phyloP scores from a whole-genome alignment of 2,113 vertebrate species.

The Amblyopsis rosae region DNA sequence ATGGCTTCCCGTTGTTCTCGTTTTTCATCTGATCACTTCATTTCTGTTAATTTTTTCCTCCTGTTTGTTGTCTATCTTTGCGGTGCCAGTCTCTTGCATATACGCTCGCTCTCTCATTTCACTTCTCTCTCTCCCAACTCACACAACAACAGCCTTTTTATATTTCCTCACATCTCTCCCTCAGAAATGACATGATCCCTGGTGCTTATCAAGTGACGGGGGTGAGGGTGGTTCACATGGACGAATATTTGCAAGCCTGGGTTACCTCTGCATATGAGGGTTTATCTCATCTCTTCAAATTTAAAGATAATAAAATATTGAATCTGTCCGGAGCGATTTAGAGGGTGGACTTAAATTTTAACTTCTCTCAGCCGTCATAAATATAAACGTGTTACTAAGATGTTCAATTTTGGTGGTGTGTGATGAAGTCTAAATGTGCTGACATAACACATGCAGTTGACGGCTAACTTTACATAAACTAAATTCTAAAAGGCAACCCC shows the following conservation, averaged over 20 bases:
- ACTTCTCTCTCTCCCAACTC: background rate
- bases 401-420: constrained; percentile 15
- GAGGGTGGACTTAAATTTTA: no score
- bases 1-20: constrained; percentile 22
- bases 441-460: background rate
- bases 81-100: background rate
- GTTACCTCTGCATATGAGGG: constrained; percentile 22
- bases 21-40: constrained; percentile 6
- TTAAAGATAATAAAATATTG: background rate
- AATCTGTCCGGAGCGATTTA: background rate
- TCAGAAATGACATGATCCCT: background rate
- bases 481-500: background rate
- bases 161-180: constrained; percentile 27
- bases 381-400: no score
- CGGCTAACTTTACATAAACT: constrained; percentile 9
- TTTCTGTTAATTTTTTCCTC: background rate
- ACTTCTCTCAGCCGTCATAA: no score
- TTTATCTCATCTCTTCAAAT: constrained; percentile 30
- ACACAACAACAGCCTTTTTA: constrained; percentile 20
- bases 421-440: constrained; percentile 9
- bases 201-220: constrained; percentile 35
- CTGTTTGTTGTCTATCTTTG: background rate
- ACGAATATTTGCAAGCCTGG: constrained; percentile 50
- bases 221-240: constrained; percentile 34
- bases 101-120: background rate